Base-by-base conservation (phyloP, 2,113 vertebrate species). In the Mesitornis unicolor region DNA sequence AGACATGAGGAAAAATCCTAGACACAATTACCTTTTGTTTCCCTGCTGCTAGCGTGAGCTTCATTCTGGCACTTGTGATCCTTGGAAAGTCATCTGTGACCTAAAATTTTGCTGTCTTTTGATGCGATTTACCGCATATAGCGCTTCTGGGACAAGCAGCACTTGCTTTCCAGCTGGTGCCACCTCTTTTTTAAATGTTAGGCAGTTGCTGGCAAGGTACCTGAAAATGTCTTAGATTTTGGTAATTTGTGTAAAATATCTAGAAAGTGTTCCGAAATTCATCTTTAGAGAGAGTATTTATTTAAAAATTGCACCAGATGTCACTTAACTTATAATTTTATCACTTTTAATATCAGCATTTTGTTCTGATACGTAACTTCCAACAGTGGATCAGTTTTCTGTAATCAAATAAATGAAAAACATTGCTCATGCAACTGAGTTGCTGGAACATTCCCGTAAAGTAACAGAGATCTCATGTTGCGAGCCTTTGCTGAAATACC, bases 401-500 rank as follows among this genome's bases (percentile, higher is more conserved):
- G 4, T 80, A 75, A 71, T 75, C 33, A 96, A 84, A 85, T 25
- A 89, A 84, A 53, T 45, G 11, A 10, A 51, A 68, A 47, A 16
- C 9, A 8, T 7, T 56, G 43, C n/a, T 78, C 3, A 5, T 1
- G 4, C 24, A 10, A n/a, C 1, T 36, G 48, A 20, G 17, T 35
- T 95, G 17, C 85, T 93, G 68, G 70, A 91, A 83, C 45, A 18
- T 91, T 93, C 33, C 31, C 74, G 0, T 51, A 17, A 69, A 90
- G 25, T 16, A 61, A 24, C 13, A 48, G 16, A 16, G 29, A 17
- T 75, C 5, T 80, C 71, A 90, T 77, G 15, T 26, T 4, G 0
- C 28, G 65, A 93, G 48, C 36, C 35, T 80, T 38, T 83, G 69
- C 85, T 67, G 84, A 88, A 90, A 84, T 69, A 57, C 20, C 67